phyloP scores from a whole-genome alignment of 2,888 invertebrate genomes.

The Hybos culiciformis region DNA sequence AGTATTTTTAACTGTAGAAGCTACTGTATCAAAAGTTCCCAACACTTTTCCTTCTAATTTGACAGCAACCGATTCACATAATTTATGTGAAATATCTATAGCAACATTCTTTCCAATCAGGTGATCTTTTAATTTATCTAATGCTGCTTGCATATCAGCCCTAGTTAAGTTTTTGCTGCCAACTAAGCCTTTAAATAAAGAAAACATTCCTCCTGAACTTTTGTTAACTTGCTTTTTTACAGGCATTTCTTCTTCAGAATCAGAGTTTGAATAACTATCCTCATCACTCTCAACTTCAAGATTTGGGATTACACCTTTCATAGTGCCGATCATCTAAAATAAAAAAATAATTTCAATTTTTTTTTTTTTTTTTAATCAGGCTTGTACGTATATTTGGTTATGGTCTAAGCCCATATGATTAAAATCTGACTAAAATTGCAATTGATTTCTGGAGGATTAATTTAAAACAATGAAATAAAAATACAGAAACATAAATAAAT shows the following conservation, averaged over 20 bases:
- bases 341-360: too few species aligned
- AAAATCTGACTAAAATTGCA: too few species aligned
- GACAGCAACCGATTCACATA: conserved; percentile 83
- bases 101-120: conserved; percentile 97
- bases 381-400: too few species aligned
- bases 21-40: conserved; percentile 91
- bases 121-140: conserved; percentile 92
- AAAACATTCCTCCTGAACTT: conserved; percentile 46
- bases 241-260: conserved; percentile 31
- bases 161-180: conserved; percentile 73
- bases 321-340: conserved; percentile 61
- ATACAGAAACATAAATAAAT: too few species aligned
- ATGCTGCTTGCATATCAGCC: conserved; percentile 67
- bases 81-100: conserved; percentile 81
- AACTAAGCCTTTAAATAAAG: conserved; percentile 75
- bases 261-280: conserved; percentile 47
- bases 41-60: conserved; percentile 83
- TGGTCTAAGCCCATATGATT: too few species aligned
- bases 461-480: too few species aligned
- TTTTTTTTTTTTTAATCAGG: too few species aligned
- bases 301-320: conserved; percentile 71
- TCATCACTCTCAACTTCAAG: conserved; percentile 66
- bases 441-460: too few species aligned
- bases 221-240: conserved; percentile 16
- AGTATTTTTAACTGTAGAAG: conserved; percentile 72